Evolutionary conservation across 2,888 invertebrate species (phyloP).

Genomic region (Leucophora obtusa): DNA sequence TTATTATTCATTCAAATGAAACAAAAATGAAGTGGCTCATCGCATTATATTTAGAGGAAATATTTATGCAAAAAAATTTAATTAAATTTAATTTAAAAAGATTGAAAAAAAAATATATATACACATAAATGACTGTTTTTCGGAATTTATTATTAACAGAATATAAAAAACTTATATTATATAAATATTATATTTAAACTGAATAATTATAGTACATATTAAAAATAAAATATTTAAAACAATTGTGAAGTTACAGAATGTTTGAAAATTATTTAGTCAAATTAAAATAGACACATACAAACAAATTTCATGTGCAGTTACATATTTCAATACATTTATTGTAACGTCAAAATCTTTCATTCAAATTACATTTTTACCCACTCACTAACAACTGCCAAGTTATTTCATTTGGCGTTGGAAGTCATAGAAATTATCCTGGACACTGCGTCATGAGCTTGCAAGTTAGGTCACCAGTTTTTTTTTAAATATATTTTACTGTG

Average conservation of each 20-base stretch:
- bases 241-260: background rate
- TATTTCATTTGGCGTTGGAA: too few relatives aligned
- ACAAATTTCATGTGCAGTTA: background rate
- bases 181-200: conserved; percentile 22
- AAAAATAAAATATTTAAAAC: conserved; percentile 26
- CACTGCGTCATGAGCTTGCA: too few relatives aligned
- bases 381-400: too few relatives aligned
- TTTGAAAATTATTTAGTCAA: background rate
- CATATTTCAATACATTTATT: too few relatives aligned
- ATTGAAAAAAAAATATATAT: conserved; percentile 61
- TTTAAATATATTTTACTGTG: background rate
- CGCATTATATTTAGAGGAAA: conserved; percentile 66
- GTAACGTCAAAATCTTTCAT: too few relatives aligned
- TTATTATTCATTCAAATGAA: conserved; percentile 31
- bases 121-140: conserved; percentile 74
- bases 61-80: conserved; percentile 36
- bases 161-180: conserved; percentile 38
- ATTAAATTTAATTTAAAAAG: conserved; percentile 29
- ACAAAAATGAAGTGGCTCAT: conserved; percentile 72
- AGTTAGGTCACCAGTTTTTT: too few relatives aligned
- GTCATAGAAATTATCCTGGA: too few relatives aligned
- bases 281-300: background rate
- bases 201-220: conserved; percentile 20
- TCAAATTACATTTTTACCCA: too few relatives aligned
- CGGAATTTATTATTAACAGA: conserved; percentile 60